Evolutionary conservation across 2,797 vertebrate species (phyloP), one percentile per base, ranked within the genome.

Genomic region (Falco novaeseelandiae): DNA sequence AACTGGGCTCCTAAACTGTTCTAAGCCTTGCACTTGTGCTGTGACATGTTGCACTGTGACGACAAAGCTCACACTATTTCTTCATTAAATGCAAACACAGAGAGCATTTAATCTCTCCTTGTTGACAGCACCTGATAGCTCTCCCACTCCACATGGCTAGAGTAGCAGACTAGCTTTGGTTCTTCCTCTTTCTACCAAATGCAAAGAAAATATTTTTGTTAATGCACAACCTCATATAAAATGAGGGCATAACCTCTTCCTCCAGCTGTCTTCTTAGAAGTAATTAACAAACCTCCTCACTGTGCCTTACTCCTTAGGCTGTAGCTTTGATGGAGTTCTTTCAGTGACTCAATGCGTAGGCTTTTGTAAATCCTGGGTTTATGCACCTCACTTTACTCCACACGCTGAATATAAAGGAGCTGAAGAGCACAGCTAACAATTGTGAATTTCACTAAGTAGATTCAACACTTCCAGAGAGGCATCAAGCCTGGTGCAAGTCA

Each of bases 311-410:
- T 91, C 85, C 82, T 74, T 34, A n/a, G 12, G 44, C 67, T 18
- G 29, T 15, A 81, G 74, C 32, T 92, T 58, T 92, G 63, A 80
- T 73, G 76, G n/a, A 57, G 49, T 61, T 87, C 83, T 80, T 87
- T 71, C 78, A 80, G 74, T 74, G 57, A 92, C 74, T 85, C 89
- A 71, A 30, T 36, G 63, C 71, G 87, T 65, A 61, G 94, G 84
- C 52, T 93, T 95, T 70, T 83, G 55, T 67, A 96, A 95, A 85
- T 77, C 67, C 38, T 84, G 67, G 0, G 55, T 94, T 92, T 81
- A 69, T 81, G 87, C 84, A 48, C 83, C 76, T 88, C 88, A 40
- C 3, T 86, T 93, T 93, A 58, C 62, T 87, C 65, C 30, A n/a
- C 40, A 62, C n/a, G 1, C 12, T 54, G 76, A 83, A 40, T n/a